phyloP scores from a whole-genome alignment of 2,113 vertebrate genomes.

The Chionis minor region DNA sequence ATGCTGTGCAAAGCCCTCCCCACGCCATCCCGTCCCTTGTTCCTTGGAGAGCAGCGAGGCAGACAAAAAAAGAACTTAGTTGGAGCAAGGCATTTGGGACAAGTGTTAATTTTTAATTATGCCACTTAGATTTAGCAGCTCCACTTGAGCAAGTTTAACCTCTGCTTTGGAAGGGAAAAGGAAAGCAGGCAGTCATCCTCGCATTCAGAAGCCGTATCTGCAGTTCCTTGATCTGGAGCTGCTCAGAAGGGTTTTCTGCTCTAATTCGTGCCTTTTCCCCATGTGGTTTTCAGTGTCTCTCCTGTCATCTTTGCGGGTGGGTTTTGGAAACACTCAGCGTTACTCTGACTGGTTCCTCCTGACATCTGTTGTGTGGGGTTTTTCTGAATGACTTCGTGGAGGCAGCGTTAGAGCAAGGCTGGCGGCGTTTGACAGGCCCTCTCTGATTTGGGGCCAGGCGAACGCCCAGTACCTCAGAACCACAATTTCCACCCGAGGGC shows the following conservation, averaged over 20 bases:
- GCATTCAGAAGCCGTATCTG: fast-evolving
- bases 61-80: background rate
- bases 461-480: background rate
- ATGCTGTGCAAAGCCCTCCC: background rate
- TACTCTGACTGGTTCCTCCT: background rate
- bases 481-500: background rate
- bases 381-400: background rate
- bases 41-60: background rate
- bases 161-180: background rate
- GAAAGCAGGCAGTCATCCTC: background rate
- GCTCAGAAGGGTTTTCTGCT: background rate
- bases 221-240: background rate
- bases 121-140: background rate
- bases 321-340: background rate
- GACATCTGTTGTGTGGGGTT: background rate
- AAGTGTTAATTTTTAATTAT: constrained; percentile 26
- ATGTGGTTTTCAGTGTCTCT: background rate
- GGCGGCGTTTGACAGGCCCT: background rate
- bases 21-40: fast-evolving
- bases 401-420: background rate
- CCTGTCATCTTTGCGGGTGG: background rate
- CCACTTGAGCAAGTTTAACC: constrained; percentile 24
- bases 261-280: background rate
- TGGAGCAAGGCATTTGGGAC: background rate
- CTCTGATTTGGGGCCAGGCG: background rate